Percentiles rank a stretch among this genome's conserved stretches.
Evolutionary conservation across 1,140 invertebrate species (phyloP).

Genomic region (Protaetia brevitarsis): DNA sequence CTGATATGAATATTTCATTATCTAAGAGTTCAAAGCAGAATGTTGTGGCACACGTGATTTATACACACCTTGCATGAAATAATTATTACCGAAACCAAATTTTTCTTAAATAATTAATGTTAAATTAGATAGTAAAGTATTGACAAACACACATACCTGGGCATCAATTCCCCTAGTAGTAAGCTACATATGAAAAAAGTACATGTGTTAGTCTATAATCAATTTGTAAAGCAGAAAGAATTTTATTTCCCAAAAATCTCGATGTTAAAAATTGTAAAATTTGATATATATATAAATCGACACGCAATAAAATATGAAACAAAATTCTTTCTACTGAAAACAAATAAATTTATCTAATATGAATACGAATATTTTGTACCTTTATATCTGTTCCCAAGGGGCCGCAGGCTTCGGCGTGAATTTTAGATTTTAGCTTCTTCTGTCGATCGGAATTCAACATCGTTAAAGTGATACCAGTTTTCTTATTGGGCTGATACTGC

Average conservation of each 20-base stretch:
- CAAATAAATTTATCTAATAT: constrained; percentile 2
- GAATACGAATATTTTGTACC: constrained; percentile 47
- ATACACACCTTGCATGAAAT: too few species aligned
- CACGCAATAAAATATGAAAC: too few species aligned
- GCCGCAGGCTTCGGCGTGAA: constrained; percentile 56
- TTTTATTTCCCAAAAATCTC: not conserved
- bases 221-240: not conserved
- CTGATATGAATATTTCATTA: too few species aligned
- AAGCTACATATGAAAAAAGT: constrained; percentile 26
- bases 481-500: constrained; percentile 57
- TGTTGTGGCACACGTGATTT: too few species aligned
- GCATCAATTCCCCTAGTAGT: constrained; percentile 27
- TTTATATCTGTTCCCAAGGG: constrained; percentile 61
- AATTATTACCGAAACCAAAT: too few species aligned
- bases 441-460: constrained; percentile 49
- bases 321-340: constrained; percentile 7
- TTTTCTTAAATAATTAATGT: constrained; percentile 5
- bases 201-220: constrained; percentile 20
- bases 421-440: constrained; percentile 52
- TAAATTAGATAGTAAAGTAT: constrained; percentile 18
- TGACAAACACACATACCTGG: constrained; percentile 25
- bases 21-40: too few species aligned
- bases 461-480: constrained; percentile 49
- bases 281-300: too few species aligned
- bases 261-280: not conserved